Evolutionary conservation across 1,140 invertebrate species (phyloP).

Genomic region (Cryptotermes secundus): DNA sequence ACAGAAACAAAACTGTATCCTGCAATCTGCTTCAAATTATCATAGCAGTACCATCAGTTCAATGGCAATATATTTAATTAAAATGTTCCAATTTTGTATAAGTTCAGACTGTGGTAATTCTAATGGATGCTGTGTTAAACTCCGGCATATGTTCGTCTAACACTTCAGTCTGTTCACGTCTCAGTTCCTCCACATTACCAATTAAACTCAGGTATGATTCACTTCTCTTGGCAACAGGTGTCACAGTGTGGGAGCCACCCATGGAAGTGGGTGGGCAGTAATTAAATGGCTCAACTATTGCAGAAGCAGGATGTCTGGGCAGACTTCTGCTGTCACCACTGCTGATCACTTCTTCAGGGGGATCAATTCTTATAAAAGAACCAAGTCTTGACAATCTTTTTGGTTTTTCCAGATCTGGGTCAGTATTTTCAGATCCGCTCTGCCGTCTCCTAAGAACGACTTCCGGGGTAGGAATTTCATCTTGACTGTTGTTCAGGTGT

Average conservation of each 20-base stretch:
- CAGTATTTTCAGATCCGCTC: conserved; percentile 39
- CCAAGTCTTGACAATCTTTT: conserved; percentile 54
- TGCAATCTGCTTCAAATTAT: neutral
- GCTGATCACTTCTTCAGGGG: conserved; percentile 39
- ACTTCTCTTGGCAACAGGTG: conserved; percentile 6
- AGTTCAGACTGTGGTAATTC: neutral
- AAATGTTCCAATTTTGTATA: neutral
- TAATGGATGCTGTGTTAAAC: neutral
- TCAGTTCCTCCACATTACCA: neutral
- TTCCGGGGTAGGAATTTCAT: conserved; percentile 32
- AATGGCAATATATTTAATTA: neutral
- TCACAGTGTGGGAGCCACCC: conserved; percentile 21
- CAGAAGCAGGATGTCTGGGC: conserved; percentile 47
- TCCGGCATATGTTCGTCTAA: neutral
- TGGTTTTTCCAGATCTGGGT: conserved; percentile 45
- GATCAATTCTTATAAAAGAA: conserved; percentile 51
- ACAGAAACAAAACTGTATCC: neutral
- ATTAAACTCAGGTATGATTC: neutral
- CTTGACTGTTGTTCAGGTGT: neutral
- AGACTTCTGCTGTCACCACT: conserved; percentile 35
- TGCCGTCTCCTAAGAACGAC: conserved; percentile 38
- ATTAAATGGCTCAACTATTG: conserved; percentile 56
- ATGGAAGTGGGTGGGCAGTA: conserved; percentile 47
- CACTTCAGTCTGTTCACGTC: neutral
- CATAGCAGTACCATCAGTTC: neutral